Base-by-base conservation (phyloP, 2,797 vertebrate genomes). In the Chaenodraco wilsoni region DNA sequence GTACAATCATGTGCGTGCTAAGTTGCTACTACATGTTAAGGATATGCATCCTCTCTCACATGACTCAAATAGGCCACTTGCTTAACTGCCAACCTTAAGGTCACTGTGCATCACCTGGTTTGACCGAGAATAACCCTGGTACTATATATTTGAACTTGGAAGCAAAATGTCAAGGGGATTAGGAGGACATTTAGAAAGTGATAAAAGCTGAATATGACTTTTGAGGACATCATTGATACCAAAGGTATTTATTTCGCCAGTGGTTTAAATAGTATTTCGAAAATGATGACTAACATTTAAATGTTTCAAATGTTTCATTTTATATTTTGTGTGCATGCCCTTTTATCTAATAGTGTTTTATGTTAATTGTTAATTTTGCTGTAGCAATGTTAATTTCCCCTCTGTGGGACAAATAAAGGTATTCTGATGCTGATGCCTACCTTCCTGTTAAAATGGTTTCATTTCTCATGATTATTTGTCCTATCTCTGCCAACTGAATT, bases 31-130 rank as follows among this genome's bases (percentile, higher is more conserved):
- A 60, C 23, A 19, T 72, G 31, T 69, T 21, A 48, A 2, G 3
- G 51, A 69, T 54, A 68, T 62, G 31, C 59, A 27, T 83, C 31
- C 59, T 23, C 43, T 71, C 37, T 44, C 17, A 40, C 37, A 17
- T 63, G 57, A 60, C 62, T 57, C 55, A 63, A 66, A 71, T 27
- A 70, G 49, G 13, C n/a, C 45, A 63, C 56, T 63, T 60, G 60
- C 45, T 58, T 37, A 14, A 48, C 52, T 65, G 70, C 17, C 57
- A 78, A 60, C 64, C 60, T 62, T 64, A 65, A 75, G 59, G 45
- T 78, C 54, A 82, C 10, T 7, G 31, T 46, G 9, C 64, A 15
- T 69, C 23, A 61, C 33, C 55, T 58, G 66, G 60, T 51, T 72
- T 72, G 33, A 52, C 41, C 3, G 10, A 51, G 71, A 59, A 68